phyloP scores from a whole-genome alignment of 2,113 vertebrate genomes.

The Tangachromis dhanisi region DNA sequence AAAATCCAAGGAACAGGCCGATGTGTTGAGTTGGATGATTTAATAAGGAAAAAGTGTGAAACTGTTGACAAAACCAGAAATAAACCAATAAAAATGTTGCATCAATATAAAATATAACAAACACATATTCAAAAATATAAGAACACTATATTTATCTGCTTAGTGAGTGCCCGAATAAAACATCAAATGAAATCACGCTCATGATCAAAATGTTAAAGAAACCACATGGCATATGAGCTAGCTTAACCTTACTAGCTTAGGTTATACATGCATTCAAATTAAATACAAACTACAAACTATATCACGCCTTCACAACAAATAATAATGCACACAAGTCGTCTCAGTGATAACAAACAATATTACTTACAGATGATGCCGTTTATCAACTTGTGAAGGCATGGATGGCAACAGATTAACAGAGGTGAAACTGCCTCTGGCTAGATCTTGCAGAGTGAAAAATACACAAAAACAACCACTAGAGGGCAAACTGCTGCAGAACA shows the following conservation, averaged over 20 bases:
- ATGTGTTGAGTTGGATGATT: no score
- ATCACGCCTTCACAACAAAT: neutral
- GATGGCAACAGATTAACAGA: rapidly evolving
- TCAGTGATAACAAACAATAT: neutral
- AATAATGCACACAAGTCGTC: neutral
- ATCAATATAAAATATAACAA: rapidly evolving
- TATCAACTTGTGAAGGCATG: neutral
- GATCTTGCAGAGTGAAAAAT: neutral
- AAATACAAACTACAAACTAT: neutral
- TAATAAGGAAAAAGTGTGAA: no score
- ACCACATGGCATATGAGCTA: neutral
- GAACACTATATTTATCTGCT: rapidly evolving
- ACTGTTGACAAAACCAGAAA: no score
- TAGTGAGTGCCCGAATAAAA: neutral
- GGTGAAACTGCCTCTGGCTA: neutral
- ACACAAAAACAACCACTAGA: neutral
- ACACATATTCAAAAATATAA: rapidly evolving
- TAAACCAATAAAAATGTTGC: neutral
- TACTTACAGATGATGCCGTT: neutral
- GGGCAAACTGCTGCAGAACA: neutral
- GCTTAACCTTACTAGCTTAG: neutral
- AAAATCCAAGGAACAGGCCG: rapidly evolving
- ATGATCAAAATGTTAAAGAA: neutral
- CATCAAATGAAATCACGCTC: rapidly evolving
- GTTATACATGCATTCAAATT: neutral